Evolutionary conservation across 2,888 invertebrate genomes (phyloP), one percentile per base, ranked within the genome.

Genomic region (Thecophora atra): DNA sequence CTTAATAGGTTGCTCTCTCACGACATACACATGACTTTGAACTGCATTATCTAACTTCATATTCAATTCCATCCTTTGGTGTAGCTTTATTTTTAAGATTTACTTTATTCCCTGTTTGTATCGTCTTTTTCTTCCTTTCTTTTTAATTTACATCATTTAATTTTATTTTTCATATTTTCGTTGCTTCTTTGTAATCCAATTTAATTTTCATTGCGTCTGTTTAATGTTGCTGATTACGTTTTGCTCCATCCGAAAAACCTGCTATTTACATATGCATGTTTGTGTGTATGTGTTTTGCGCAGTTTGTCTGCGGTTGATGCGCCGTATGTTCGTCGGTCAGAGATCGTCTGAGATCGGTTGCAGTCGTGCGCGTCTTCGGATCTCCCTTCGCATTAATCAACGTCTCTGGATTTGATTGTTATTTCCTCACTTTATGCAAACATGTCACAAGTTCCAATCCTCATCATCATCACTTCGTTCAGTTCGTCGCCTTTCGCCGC

Each of bases 381-480:
- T 56, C 65, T 56, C 71, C 56, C 65, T 65, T 65, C 28, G 47
- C 65, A 56, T 71, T 71, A 71, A 71, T 71, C 71, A 71, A 65
- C 47, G 56, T 58, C 58, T 58, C 47, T 15, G 24, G 30, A 17
- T 58, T 71, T 64, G 65, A 65, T 71, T 65, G 28, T 58, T 42
- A 65, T 71, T 71, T 71, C 71, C 58, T 71, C 71, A 71, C 47
- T 71, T 71, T 51, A 58, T 65, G 65, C 71, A 71, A 60, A 71
- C 65, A 64, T 64, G 54, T 52, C 54, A 37, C 37, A 54, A 70
- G 70, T 42, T 69, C 28, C 60, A 60, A 51, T 60, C 60, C 47
- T 51, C 21, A 28, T 37, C n/a, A n/a, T n/a, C n/a, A n/a, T n/a
- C n/a, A n/a, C n/a, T n/a, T n/a, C n/a, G n/a, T 19, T 8, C 19